Conservation (phyloP, 1,140 invertebrate genomes). For the Augochlora pura region DNA sequence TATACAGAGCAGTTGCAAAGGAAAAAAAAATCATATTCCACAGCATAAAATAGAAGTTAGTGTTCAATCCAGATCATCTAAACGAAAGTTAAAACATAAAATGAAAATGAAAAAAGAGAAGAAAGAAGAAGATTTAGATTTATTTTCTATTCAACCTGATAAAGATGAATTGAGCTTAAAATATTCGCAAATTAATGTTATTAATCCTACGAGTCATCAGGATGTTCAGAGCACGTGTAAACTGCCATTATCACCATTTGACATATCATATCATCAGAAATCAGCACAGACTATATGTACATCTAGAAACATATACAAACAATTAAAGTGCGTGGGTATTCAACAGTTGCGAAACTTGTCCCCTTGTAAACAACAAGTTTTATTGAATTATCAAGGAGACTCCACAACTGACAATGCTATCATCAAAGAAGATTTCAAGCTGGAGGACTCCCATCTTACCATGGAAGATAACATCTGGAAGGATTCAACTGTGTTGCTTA, state of each 20-base stretch:
- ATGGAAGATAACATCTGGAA: constrained; percentile 22
- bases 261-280: constrained; percentile 7
- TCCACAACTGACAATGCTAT: background rate
- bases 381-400: constrained; percentile 21
- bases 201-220: constrained; percentile 17
- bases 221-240: background rate
- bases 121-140: background rate
- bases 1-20: background rate
- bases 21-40: constrained; percentile 2
- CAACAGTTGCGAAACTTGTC: constrained; percentile 11
- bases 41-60: constrained; percentile 12
- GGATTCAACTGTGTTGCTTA: background rate
- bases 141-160: background rate
- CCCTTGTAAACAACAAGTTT: constrained; percentile 10
- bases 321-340: constrained; percentile 10
- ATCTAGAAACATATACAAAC: constrained; percentile 17
- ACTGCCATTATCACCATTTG: constrained; percentile 16
- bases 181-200: constrained; percentile 18
- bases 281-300: background rate
- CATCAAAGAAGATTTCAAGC: constrained; percentile 11
- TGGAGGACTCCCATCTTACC: background rate
- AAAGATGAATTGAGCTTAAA: constrained; percentile 11
- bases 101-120: constrained; percentile 8
- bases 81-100: constrained; percentile 16
- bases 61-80: constrained; percentile 9